Percentiles rank a stretch among this genome's conserved stretches.
Evolutionary conservation across 2,797 vertebrate species (phyloP).

Genomic region (Manis crassicaudata): DNA sequence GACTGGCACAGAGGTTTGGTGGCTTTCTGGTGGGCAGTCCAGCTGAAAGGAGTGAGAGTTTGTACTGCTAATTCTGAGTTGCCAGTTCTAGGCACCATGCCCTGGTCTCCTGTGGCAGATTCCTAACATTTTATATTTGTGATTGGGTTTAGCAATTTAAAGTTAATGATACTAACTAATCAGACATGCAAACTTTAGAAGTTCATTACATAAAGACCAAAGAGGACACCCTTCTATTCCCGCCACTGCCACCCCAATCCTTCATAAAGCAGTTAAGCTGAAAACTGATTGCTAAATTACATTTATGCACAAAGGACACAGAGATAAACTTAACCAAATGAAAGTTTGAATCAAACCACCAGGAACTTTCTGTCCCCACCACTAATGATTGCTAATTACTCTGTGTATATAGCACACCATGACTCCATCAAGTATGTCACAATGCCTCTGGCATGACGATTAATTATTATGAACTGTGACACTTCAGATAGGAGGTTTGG

Average conservation of each 20-base stretch:
- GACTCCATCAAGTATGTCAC: constrained; percentile 75
- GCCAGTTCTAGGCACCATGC: not conserved
- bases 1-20: not conserved
- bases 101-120: not conserved
- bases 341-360: constrained; percentile 55
- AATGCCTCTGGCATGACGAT: constrained; percentile 75
- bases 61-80: not conserved
- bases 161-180: not conserved
- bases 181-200: not conserved
- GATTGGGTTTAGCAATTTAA: constrained; percentile 48
- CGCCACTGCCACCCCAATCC: not conserved
- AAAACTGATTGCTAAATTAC: constrained; percentile 29
- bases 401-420: constrained; percentile 71
- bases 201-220: not conserved
- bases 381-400: constrained; percentile 79
- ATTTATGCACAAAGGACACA: constrained; percentile 49
- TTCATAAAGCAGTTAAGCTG: not conserved
- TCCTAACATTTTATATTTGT: not conserved
- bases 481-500: constrained; percentile 73
- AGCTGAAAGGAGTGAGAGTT: not conserved
- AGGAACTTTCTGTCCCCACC: constrained; percentile 61
- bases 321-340: constrained; percentile 62
- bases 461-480: constrained; percentile 78
- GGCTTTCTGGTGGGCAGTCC: not conserved
- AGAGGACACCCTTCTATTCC: not conserved